Evolutionary conservation across 1,140 invertebrate species (phyloP).

Genomic region (Micrasema minimum): DNA sequence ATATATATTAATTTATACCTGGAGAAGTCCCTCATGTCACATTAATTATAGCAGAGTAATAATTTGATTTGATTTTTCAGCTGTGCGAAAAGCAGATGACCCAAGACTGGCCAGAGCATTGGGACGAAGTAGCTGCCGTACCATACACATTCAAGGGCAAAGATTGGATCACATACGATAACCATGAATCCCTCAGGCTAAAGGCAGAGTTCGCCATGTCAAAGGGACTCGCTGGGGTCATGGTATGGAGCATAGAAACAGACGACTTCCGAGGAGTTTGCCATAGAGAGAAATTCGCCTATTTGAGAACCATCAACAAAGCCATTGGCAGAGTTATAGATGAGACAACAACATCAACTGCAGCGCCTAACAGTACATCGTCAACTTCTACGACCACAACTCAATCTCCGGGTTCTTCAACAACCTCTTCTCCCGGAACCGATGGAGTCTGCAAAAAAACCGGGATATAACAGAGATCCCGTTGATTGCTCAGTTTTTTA

Average conservation of each 20-base stretch:
- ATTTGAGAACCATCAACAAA: conserved; percentile 58
- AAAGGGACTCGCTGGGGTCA: conserved; percentile 70
- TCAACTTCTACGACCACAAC: not conserved
- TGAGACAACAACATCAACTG: not conserved
- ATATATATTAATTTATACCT: too few species aligned
- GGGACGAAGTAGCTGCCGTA: conserved; percentile 66
- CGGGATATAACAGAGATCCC: conserved; percentile 23
- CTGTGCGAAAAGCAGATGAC: conserved; percentile 56
- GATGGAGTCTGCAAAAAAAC: conserved; percentile 11
- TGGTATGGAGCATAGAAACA: conserved; percentile 81
- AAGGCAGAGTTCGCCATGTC: conserved; percentile 69
- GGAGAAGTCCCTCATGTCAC: too few species aligned
- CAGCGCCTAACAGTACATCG: not conserved
- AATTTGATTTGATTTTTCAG: too few species aligned
- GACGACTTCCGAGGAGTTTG: conserved; percentile 76
- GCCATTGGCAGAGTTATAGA: conserved; percentile 46
- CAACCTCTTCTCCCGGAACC: conserved; percentile 1
- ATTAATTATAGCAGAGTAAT: too few species aligned
- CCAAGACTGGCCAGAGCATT: conserved; percentile 56
- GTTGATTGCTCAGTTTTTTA: conserved; percentile 32
- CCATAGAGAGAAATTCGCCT: conserved; percentile 64
- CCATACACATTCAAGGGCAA: conserved; percentile 73
- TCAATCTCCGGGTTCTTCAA: not conserved
- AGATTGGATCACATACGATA: conserved; percentile 84
- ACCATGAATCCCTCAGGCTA: conserved; percentile 65